These are phyloP conservation scores for Ceriagrion tenellum DNA, from an alignment of 2,888 invertebrate genomes.

Conservation along the genomic window DNA sequence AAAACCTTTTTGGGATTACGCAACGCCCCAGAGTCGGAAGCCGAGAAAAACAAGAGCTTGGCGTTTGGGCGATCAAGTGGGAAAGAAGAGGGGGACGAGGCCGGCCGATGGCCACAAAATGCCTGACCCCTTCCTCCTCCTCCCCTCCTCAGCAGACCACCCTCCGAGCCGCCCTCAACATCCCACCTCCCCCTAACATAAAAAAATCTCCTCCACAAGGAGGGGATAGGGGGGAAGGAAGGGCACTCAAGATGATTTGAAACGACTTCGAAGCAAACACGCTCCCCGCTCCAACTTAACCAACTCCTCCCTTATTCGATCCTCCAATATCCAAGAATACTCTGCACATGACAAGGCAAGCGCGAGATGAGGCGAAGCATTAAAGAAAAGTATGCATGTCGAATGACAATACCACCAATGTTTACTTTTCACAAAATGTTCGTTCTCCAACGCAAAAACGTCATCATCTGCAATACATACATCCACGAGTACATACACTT, in stretches of 20 bases:
- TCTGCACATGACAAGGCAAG: too few species aligned
- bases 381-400: too few species aligned
- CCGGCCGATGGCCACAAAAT: neutral
- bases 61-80: neutral
- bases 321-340: neutral
- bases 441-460: too few species aligned
- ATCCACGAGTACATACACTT: too few species aligned
- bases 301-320: neutral
- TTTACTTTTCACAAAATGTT: too few species aligned
- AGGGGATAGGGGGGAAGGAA: neutral
- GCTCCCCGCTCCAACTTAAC: neutral
- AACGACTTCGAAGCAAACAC: neutral
- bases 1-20: slow-evolving; percentile 20
- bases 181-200: too few species aligned
- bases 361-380: too few species aligned
- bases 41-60: neutral
- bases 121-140: neutral
- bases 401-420: too few species aligned
- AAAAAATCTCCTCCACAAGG: neutral
- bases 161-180: too few species aligned
- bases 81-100: neutral
- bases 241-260: slow-evolving; percentile 63
- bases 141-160: too few species aligned
- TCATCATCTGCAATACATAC: too few species aligned
- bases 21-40: neutral